phyloP scores from a whole-genome alignment of 2,888 invertebrate species.

The Troides oblongomaculatus region DNA sequence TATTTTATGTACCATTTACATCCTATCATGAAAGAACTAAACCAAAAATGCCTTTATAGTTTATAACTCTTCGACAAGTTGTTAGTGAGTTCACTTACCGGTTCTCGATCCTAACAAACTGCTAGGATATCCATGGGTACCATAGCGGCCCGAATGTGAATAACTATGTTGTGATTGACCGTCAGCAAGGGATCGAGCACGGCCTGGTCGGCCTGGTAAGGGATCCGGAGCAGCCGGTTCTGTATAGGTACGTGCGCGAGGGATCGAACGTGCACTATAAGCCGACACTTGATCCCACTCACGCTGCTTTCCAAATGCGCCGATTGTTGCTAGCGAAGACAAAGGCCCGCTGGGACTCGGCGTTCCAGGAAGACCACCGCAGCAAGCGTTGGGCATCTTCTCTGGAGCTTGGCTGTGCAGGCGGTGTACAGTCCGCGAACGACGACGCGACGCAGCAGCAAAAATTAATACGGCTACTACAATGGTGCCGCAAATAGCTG shows the following conservation, averaged over 20 bases:
- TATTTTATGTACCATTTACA: neutral
- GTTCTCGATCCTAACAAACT: conserved; percentile 78
- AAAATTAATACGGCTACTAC: conserved; percentile 94
- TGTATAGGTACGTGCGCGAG: conserved; percentile 91
- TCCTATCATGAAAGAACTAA: neutral
- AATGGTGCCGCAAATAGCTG: conserved; percentile 95
- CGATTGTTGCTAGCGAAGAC: conserved; percentile 90
- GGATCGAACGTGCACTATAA: conserved; percentile 94
- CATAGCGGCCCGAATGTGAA: conserved; percentile 89
- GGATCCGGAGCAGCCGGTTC: conserved; percentile 84
- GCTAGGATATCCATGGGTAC: conserved; percentile 87
- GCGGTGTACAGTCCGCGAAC: conserved; percentile 88
- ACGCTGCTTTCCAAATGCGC: conserved; percentile 91
- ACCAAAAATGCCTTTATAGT: neutral
- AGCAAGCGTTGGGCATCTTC: conserved; percentile 89
- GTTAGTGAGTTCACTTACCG: conserved; percentile 51
- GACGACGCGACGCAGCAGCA: conserved; percentile 90
- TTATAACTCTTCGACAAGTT: neutral
- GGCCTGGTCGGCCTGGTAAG: conserved; percentile 87
- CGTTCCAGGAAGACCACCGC: conserved; percentile 84
- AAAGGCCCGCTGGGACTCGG: conserved; percentile 90
- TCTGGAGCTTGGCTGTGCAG: conserved; percentile 84
- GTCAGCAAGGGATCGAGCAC: conserved; percentile 90
- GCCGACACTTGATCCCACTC: conserved; percentile 88
- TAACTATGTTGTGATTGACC: conserved; percentile 95